Conservation (phyloP, 37 sponge, comb jelly and placozoan genomes). For the Crambe crambe region DNA sequence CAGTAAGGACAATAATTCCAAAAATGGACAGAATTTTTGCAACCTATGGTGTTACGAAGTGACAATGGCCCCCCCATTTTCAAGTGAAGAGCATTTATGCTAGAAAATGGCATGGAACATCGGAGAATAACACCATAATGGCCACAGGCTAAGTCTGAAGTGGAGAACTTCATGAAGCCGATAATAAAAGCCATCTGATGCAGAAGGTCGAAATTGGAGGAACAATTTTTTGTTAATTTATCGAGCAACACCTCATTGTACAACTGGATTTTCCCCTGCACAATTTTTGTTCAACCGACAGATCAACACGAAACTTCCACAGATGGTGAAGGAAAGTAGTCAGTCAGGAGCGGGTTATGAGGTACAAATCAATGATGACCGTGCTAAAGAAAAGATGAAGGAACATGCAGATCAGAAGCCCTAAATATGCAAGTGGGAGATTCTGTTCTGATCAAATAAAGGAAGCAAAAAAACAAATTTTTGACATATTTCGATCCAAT, state of each 20-base stretch:
- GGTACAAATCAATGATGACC: slow-evolving; percentile 12
- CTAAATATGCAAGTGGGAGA: slow-evolving; percentile 28
- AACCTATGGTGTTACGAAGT: slow-evolving; percentile 33
- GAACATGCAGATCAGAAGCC: slow-evolving; percentile 11
- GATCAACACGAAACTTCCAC: slow-evolving; percentile 12
- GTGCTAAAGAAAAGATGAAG: slow-evolving; percentile 44
- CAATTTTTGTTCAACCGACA: slow-evolving; percentile 34
- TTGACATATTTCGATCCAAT: background rate
- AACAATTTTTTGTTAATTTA: slow-evolving; percentile 16
- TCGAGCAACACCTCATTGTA: slow-evolving; percentile 26
- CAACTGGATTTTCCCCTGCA: slow-evolving; percentile 3
- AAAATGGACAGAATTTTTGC: slow-evolving; percentile 35
- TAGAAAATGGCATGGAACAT: slow-evolving; percentile 32
- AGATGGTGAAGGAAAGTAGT: background rate
- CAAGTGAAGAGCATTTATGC: slow-evolving; percentile 16
- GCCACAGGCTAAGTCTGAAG: slow-evolving; percentile 42
- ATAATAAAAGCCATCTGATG: slow-evolving; percentile 38
- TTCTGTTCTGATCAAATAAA: slow-evolving; percentile 13
- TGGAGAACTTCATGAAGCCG: slow-evolving; percentile 36
- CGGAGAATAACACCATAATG: slow-evolving; percentile 22
- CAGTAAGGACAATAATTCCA: slow-evolving; percentile 22
- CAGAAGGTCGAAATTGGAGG: slow-evolving; percentile 44
- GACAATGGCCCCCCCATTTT: slow-evolving; percentile 24
- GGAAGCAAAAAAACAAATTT: slow-evolving; percentile 18
- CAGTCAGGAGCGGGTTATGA: no score